These are phyloP conservation scores for Hydropotes inermis DNA, from an alignment of 2,113 vertebrate genomes.

Conservation along the genomic window DNA sequence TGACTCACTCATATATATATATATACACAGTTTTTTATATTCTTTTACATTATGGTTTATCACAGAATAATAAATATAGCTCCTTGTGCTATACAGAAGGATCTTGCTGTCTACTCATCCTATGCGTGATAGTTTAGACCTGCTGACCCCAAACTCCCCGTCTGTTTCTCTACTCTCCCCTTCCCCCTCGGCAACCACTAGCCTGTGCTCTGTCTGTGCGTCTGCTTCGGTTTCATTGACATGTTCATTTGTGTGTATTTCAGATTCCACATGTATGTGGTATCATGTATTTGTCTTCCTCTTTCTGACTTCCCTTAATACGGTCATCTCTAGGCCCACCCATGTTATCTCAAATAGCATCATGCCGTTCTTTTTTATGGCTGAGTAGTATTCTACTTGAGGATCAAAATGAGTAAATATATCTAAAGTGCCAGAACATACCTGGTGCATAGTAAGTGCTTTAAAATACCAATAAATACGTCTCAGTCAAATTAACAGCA, in stretches of 20 bases:
- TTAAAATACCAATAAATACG: neutral
- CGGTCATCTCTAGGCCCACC: neutral
- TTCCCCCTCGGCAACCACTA: neutral
- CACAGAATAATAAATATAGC: neutral
- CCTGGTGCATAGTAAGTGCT: neutral
- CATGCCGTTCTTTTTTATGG: neutral
- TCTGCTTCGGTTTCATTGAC: neutral
- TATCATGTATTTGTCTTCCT: neutral
- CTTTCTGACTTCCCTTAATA: neutral
- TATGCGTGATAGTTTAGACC: rapidly evolving
- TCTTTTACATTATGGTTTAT: neutral
- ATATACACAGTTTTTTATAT: neutral
- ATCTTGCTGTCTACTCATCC: neutral
- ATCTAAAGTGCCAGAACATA: neutral
- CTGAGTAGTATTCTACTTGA: neutral
- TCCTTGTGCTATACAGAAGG: neutral
- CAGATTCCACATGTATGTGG: neutral
- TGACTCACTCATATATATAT: too few relatives aligned
- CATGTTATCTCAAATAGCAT: neutral
- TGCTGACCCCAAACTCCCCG: neutral
- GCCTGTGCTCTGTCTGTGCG: neutral
- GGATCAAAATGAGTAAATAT: neutral
- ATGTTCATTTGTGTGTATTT: neutral
- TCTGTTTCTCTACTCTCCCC: neutral
- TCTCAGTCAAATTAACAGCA: neutral